Conservation (phyloP, 1,140 invertebrate species). For the Drosophila carrolli region DNA sequence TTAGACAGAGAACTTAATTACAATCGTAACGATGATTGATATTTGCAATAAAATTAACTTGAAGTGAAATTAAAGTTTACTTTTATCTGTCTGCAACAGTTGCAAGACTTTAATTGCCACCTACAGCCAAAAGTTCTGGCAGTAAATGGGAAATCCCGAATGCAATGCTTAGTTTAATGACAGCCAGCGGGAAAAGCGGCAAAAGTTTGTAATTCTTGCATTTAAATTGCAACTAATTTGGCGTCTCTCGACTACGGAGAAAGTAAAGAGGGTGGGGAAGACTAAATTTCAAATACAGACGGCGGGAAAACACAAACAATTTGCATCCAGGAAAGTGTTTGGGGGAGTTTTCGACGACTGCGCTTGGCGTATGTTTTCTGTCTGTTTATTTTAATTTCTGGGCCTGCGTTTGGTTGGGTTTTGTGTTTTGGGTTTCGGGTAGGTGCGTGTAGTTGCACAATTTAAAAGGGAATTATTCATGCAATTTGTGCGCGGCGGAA, state of each 20-base stretch:
- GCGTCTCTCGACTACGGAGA: slow-evolving; percentile 29
- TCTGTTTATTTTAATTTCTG: slow-evolving; percentile 71
- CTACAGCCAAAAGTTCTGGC: slow-evolving; percentile 17
- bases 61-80: slow-evolving; percentile 14
- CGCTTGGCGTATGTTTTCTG: slow-evolving; percentile 33
- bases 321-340: slow-evolving; percentile 76
- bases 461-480: slow-evolving; percentile 84
- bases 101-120: slow-evolving; percentile 23
- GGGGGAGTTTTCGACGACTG: slow-evolving; percentile 1
- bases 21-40: slow-evolving; percentile 21
- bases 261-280: slow-evolving; percentile 8
- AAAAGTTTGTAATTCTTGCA: slow-evolving; percentile 71
- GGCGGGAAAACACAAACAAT: slow-evolving; percentile 68
- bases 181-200: slow-evolving; percentile 22
- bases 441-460: slow-evolving; percentile 65
- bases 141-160: slow-evolving; percentile 34
- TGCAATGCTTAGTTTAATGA: slow-evolving; percentile 52
- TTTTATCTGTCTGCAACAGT: slow-evolving; percentile 38
- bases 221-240: slow-evolving; percentile 82
- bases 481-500: slow-evolving; percentile 64
- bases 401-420: slow-evolving; percentile 6
- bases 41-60: slow-evolving; percentile 10
- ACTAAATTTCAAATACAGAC: slow-evolving; percentile 71
- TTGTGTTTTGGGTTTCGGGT: slow-evolving; percentile 10
- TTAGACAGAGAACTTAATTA: background rate